Percentiles rank a stretch among this genome's conserved stretches.
phyloP scores from a whole-genome alignment of 2,113 vertebrate genomes.

The Scopus umbretta region DNA sequence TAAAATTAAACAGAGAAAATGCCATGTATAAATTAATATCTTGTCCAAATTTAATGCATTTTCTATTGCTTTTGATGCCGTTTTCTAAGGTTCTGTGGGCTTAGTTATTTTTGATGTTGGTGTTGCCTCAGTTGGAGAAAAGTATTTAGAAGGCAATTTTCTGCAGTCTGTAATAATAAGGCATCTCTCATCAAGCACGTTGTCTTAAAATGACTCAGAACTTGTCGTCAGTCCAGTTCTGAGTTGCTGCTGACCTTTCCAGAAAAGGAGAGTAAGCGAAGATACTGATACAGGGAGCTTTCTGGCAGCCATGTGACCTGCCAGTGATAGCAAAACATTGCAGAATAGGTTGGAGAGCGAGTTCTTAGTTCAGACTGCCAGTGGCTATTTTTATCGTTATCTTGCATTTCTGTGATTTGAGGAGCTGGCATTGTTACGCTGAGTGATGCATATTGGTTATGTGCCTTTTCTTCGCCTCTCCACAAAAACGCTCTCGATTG shows the following conservation, averaged over 20 bases:
- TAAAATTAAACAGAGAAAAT: background rate
- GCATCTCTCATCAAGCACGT: background rate
- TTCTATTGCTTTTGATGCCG: background rate
- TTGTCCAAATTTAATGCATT: background rate
- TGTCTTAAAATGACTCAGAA: background rate
- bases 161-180: background rate
- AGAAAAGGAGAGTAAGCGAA: background rate
- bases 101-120: background rate
- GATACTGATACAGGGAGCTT: background rate
- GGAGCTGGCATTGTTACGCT: background rate
- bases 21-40: background rate
- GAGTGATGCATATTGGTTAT: background rate
- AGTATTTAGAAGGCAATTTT: background rate
- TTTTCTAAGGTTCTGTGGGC: background rate
- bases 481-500: background rate
- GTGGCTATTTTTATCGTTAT: background rate
- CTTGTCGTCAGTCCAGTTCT: background rate
- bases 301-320: background rate
- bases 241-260: background rate
- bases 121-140: background rate
- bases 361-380: background rate
- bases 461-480: background rate
- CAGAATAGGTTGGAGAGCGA: background rate
- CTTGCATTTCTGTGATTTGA: background rate
- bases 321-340: background rate